Base-by-base conservation (phyloP, 2,113 vertebrate genomes). In the Himantopus leucocephalus region DNA sequence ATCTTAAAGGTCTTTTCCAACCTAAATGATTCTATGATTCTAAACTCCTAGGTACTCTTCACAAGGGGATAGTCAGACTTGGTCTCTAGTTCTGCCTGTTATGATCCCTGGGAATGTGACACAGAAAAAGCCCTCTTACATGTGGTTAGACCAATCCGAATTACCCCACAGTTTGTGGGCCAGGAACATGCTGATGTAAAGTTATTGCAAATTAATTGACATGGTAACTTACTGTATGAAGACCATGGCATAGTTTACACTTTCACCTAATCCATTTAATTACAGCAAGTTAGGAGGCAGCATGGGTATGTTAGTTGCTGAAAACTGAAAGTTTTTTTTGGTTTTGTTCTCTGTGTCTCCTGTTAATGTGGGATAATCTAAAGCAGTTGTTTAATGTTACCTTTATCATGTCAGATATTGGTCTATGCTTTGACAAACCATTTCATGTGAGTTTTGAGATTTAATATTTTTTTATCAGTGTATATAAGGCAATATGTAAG, bases 361-460 rank as follows among this genome's bases (percentile, higher is more conserved):
- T 72, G 8, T n/a, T 73, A 35, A 72, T 47, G 34, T 64, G 15
- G 2, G 56, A 12, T 60, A 72, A 58, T 15, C 21, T 83, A 79
- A 88, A 67, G 20, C 22, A 71, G 7, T 48, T 77, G 50, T 47
- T 90, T 52, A 24, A 35, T 87, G 20, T 72, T n/a, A 27, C 10
- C 12, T 50, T 62, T 82, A 26, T 72, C 1, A 0, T 68, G 52
- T 35, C 1, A 0, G 9, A 16, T 35, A n/a, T 39, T 84, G 29
- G 14, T 32, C 34, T 94, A 22, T 62, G 11, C 63, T 20, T 63
- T 80, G 59, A 37, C 39, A 56, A 84, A 68, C 12, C 2, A 30
- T 35, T 83, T 66, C 3, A 8, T 48, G 6, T 37, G 41, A 48
- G 17, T 58, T 89, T 91, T 85, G 60, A 74, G 19, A 59, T 32